Percentiles rank a stretch among this genome's conserved stretches.
These are phyloP conservation scores for Onychomys torridus DNA, from an alignment of 2,797 vertebrate genomes.

Conservation along the genomic window DNA sequence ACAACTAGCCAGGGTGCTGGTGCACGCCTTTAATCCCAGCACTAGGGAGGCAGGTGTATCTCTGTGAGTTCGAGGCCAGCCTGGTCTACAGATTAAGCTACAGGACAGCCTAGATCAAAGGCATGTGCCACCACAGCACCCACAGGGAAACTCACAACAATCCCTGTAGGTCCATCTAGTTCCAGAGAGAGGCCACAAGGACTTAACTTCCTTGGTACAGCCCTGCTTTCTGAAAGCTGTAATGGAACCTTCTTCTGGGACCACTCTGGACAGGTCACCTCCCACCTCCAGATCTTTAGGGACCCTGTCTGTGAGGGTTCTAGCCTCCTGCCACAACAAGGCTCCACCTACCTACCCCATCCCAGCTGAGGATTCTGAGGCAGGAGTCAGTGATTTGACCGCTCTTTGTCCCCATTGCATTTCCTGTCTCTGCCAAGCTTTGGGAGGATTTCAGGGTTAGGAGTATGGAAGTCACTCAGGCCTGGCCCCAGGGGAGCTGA, in stretches of 20 bases:
- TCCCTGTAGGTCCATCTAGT: background rate
- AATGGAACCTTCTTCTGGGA: background rate
- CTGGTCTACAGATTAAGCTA: background rate
- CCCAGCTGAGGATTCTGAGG: background rate
- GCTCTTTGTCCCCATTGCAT: background rate
- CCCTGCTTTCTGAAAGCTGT: background rate
- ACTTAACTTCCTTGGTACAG: background rate
- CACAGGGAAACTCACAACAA: background rate
- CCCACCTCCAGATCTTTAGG: background rate
- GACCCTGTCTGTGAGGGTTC: too few relatives aligned
- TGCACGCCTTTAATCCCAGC: background rate
- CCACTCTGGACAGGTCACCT: background rate
- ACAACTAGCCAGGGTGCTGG: background rate
- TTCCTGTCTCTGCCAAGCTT: background rate
- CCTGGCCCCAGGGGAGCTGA: background rate
- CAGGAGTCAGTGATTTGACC: background rate
- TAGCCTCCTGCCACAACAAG: background rate
- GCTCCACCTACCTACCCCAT: fast-evolving
- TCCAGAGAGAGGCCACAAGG: too few relatives aligned
- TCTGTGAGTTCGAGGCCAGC: background rate
- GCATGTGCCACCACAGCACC: background rate
- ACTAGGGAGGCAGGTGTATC: background rate
- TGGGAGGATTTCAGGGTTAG: background rate
- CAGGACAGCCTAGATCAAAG: background rate
- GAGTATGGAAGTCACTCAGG: background rate